phyloP scores from a whole-genome alignment of 2,888 invertebrate species.

The Steinernema carpocapsae region DNA sequence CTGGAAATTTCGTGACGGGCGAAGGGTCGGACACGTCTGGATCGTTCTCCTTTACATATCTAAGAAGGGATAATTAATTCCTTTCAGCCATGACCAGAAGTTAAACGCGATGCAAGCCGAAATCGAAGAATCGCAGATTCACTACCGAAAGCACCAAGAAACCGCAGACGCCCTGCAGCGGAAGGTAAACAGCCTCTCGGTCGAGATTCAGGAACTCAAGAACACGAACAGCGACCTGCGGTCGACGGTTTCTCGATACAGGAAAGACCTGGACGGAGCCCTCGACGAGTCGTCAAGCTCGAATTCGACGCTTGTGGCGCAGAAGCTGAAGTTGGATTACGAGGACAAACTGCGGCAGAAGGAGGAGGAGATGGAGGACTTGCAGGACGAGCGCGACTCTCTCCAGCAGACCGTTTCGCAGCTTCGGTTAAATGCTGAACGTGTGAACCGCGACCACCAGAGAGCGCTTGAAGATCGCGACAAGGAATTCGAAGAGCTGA shows the following conservation, averaged over 20 bases:
- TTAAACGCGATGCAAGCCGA: conserved; percentile 82
- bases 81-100: conserved; percentile 81
- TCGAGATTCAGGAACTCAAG: conserved; percentile 38
- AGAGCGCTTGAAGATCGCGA: conserved; percentile 31
- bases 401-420: conserved; percentile 85
- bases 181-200: conserved; percentile 36
- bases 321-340: conserved; percentile 19
- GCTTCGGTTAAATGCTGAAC: conserved; percentile 90
- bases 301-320: neutral
- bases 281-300: neutral
- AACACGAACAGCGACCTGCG: conserved; percentile 41
- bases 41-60: no score
- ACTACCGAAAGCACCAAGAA: conserved; percentile 83
- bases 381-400: conserved; percentile 87
- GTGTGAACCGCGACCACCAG: conserved; percentile 30
- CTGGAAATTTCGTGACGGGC: no score
- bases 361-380: conserved; percentile 87
- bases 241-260: conserved; percentile 35
- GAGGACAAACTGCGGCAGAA: conserved; percentile 3
- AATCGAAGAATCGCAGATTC: conserved; percentile 80
- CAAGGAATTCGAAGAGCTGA: conserved; percentile 42
- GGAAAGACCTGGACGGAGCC: conserved; percentile 42
- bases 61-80: no score
- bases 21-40: no score
- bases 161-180: conserved; percentile 71